Base-by-base conservation (phyloP, 2,113 vertebrate genomes). In the Ictidomys tridecemlineatus region DNA sequence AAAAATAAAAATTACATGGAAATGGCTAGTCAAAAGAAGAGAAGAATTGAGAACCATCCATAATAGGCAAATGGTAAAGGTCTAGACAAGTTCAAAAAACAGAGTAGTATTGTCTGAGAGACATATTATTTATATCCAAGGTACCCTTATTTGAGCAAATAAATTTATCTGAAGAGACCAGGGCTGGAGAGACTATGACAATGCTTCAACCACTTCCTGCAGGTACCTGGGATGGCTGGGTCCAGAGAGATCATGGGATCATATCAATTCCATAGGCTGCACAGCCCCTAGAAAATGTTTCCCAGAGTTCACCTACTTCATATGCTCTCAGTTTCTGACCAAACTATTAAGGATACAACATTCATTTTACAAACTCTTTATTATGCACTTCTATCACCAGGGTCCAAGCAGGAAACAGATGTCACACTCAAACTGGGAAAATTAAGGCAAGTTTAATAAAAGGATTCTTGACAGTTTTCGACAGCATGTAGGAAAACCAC, bases 381-480 rank as follows among this genome's bases (percentile, higher is more conserved):
- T 63, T 82, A 77, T 18, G 91, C 11, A 95, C 63, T 42, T 94
- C 20, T 39, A 80, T 77, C 63, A 61, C 74, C 28, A 67, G 45
- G 24, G 39, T 90, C 51, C 70, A 63, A 32, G 51, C 28, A 89
- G 61, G 69, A 94, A 91, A 91, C n/a, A 95, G 80, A 91, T 11
- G n/a, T 93, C 10, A 93, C 58, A 91, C 20, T 91, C 77, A 89
- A 91, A 93, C 7, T 82, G 67, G 73, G 37, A 74, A 93, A 93
- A 91, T 53, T 45, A 69, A 94, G 53, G 53, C 13, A 80, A 91
- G 5, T 84, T 91, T 89, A 98, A 85, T 91, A 65, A 94, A 93
- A 88, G 53, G 28, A 80, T 87, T 72, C 17, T 85, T 90, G 45
- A 14, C 42, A 83, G 58, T 77, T 78, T 22, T 24, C 10, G 72